Percentiles rank a stretch among this genome's conserved stretches.
Conservation (phyloP, 2,797 vertebrate genomes). For the Intellagama lesueurii region DNA sequence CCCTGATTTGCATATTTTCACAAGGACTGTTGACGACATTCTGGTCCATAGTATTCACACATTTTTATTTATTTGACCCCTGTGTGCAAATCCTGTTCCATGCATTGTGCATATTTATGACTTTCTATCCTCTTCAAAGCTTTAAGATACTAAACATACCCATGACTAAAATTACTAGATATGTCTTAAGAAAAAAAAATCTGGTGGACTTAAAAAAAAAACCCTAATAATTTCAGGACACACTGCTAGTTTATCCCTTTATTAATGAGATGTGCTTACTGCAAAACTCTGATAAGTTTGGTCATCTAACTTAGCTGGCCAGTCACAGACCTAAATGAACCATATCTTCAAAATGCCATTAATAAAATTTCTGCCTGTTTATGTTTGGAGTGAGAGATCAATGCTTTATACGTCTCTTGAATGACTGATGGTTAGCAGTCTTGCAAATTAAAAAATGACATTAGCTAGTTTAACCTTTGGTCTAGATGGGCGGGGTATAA, state of each 20-base stretch:
- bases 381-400: neutral
- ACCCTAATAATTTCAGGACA: neutral
- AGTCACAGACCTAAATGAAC: neutral
- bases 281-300: neutral
- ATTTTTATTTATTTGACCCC: no score
- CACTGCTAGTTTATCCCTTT: neutral
- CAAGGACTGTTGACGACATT: no score
- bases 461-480: no score
- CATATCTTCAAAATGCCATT: neutral
- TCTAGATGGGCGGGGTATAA: no score
- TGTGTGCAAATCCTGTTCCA: no score
- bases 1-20: neutral
- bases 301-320: neutral
- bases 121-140: neutral
- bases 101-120: no score
- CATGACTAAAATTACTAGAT: neutral
- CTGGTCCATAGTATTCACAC: no score
- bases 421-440: neutral
- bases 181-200: no score
- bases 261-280: neutral
- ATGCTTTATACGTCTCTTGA: fast-evolving
- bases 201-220: neutral
- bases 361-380: neutral
- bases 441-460: no score
- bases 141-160: neutral